phyloP scores from a whole-genome alignment of 2,888 invertebrate genomes.

The Scaeva pyrastri region DNA sequence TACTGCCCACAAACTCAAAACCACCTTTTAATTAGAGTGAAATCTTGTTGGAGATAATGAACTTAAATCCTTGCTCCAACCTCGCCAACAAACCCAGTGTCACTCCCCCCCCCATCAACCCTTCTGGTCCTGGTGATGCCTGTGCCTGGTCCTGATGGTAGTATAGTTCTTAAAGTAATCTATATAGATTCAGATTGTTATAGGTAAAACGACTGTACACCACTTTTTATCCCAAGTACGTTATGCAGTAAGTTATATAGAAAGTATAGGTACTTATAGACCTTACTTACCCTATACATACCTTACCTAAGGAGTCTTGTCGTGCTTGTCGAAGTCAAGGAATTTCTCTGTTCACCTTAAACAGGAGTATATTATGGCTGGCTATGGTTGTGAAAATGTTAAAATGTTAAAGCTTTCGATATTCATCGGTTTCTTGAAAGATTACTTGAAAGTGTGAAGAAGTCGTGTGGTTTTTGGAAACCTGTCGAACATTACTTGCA shows the following conservation, averaged over 20 bases:
- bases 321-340: constrained; percentile 7
- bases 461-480: constrained; percentile 21
- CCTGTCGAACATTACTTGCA: constrained; percentile 14
- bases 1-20: constrained; percentile 78
- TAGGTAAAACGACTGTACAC: not conserved
- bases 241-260: constrained; percentile 9
- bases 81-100: too few species aligned
- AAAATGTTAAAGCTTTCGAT: constrained; percentile 9
- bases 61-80: constrained; percentile 77
- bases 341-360: not conserved
- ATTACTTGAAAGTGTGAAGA: constrained; percentile 20
- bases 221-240: not conserved
- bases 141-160: too few species aligned
- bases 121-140: too few species aligned
- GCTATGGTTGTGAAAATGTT: too few species aligned
- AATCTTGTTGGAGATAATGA: constrained; percentile 78
- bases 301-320: not conserved
- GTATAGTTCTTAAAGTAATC: not conserved
- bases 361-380: too few species aligned
- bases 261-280: not conserved
- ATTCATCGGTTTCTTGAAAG: constrained; percentile 30
- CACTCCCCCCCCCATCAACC: not conserved
- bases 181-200: not conserved
- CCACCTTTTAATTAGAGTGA: constrained; percentile 78
- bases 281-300: too few species aligned